Evolutionary conservation across 1,140 invertebrate species (phyloP), one percentile per base, ranked within the genome.

Genomic region (Platyura marginata): DNA sequence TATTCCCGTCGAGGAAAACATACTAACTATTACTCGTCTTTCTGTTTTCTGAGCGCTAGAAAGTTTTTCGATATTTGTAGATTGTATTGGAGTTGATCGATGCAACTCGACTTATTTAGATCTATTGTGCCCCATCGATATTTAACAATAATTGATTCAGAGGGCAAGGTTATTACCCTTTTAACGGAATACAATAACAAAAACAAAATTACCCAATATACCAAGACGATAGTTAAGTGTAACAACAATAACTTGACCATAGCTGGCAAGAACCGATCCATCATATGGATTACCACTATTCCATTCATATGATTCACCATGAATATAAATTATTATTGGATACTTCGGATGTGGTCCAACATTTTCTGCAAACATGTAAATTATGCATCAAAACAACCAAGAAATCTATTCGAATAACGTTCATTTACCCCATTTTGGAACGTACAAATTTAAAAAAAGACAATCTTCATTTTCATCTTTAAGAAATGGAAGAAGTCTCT

Each of bases 151-250:
- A n/a, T n/a, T n/a, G n/a, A n/a, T n/a, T n/a, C n/a, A n/a, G n/a
- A n/a, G n/a, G n/a, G n/a, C n/a, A n/a, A n/a, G n/a, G n/a, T n/a
- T n/a, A n/a, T n/a, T n/a, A n/a, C n/a, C n/a, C n/a, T n/a, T n/a
- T n/a, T n/a, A n/a, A n/a, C n/a, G n/a, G n/a, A n/a, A n/a, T n/a
- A n/a, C n/a, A n/a, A n/a, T n/a, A n/a, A n/a, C n/a, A n/a, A n/a
- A n/a, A n/a, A n/a, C n/a, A n/a, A n/a, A n/a, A 29, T 71, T 59
- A 95, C 91, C 91, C 47, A 96, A 64, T 49, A 92, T 79, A 9
- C 90, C 91, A 1, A 97, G 69, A 21, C 93, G 70, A 58, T 84
- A 97, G 64, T 97, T 97, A 21, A 97, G 62, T 13, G 85, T 94
- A 29, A 96, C 80, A 21, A 97, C 87, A 54, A 96, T 81, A 21